Evolutionary conservation across 2,888 invertebrate species (phyloP).

Genomic region (Lymantria monacha): DNA sequence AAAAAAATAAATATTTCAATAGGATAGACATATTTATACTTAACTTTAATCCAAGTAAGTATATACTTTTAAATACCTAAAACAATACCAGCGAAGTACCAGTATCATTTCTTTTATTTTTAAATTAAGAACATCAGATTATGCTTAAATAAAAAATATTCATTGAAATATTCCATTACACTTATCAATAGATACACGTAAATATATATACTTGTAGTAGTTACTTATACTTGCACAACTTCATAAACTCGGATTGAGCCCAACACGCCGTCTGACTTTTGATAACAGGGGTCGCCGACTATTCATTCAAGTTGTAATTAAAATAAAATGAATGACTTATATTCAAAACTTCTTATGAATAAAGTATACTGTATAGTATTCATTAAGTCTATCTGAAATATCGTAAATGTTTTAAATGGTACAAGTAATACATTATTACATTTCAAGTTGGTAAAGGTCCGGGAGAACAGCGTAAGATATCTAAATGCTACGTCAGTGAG

Average conservation of each 20-base stretch:
- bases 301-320: constrained; percentile 63
- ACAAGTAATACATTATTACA: constrained; percentile 6
- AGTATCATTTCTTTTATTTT: neutral
- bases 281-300: constrained; percentile 60
- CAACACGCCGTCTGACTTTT: constrained; percentile 39
- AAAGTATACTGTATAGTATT: constrained; percentile 7
- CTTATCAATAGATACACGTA: constrained; percentile 21
- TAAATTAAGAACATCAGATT: neutral
- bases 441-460: constrained; percentile 13
- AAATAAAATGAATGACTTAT: constrained; percentile 58
- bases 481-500: constrained; percentile 7
- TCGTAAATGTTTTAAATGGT: neutral
- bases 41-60: no score
- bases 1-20: no score
- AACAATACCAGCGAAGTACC: no score
- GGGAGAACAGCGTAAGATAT: constrained; percentile 7
- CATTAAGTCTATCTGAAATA: constrained; percentile 3
- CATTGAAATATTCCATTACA: constrained; percentile 29
- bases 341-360: constrained; percentile 18
- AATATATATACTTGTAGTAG: constrained; percentile 9
- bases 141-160: neutral
- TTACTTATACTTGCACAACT: constrained; percentile 28
- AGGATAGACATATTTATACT: no score
- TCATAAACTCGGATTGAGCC: constrained; percentile 41
- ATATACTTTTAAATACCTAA: no score